Percentiles rank a stretch among this genome's conserved stretches.
Conservation (phyloP, 2,113 vertebrate genomes). For the Chaetops frenatus region DNA sequence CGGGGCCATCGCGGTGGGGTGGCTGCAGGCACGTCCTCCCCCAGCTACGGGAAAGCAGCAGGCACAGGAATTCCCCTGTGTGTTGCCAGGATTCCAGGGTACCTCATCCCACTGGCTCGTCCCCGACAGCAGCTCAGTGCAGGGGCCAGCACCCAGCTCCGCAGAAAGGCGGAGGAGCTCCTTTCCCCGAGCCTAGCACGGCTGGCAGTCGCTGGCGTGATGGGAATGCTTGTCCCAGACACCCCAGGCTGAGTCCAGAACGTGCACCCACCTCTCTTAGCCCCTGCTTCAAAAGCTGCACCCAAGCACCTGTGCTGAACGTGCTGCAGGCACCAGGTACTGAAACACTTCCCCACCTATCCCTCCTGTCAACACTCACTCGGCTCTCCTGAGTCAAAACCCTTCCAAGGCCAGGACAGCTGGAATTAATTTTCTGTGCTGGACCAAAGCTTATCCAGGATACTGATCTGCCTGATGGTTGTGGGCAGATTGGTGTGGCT, state of each 20-base stretch:
- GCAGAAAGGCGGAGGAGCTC: not conserved
- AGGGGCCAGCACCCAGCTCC: not conserved
- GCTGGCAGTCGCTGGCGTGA: accelerated
- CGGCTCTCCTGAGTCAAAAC: not conserved
- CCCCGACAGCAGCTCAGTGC: accelerated
- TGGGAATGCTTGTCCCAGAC: not conserved
- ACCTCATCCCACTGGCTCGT: not conserved
- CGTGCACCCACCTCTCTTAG: not conserved
- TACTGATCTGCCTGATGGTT: not conserved
- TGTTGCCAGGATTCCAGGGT: not conserved
- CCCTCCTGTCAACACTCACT: not conserved
- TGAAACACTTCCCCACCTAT: not conserved
- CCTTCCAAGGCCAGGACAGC: not conserved
- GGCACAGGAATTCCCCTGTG: not conserved
- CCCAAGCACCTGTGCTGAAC: not conserved
- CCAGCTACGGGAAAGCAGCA: not conserved
- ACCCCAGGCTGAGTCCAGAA: not conserved
- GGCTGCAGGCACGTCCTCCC: not conserved
- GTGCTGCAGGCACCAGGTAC: not conserved
- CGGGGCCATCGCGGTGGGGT: not conserved
- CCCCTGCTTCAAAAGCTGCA: not conserved
- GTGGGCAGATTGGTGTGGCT: not conserved
- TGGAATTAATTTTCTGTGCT: not conserved
- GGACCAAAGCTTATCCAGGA: not conserved
- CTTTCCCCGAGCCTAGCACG: not conserved